Conservation (phyloP, 2,888 invertebrate genomes). For the Rhimphoctona megacephalus region DNA sequence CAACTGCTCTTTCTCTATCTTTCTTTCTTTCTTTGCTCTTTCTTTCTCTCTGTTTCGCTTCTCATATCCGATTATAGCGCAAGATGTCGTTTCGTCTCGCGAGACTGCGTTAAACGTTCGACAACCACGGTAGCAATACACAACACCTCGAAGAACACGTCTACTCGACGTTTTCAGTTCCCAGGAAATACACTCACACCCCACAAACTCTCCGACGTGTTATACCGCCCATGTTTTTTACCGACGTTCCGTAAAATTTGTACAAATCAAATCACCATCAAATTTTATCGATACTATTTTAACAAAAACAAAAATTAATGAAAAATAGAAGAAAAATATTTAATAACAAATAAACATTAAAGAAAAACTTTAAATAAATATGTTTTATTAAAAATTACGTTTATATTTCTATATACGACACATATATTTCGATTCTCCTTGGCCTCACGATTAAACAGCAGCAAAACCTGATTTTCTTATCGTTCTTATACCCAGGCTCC, state of each 20-base stretch:
- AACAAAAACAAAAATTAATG: neutral
- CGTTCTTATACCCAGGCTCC: neutral
- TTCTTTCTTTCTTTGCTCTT: too few relatives aligned
- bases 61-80: too few relatives aligned
- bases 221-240: neutral
- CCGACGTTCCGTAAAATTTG: too few relatives aligned
- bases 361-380: neutral
- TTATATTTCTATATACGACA: neutral
- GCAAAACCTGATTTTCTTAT: constrained; percentile 53
- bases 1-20: constrained; percentile 1
- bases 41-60: neutral
- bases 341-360: neutral
- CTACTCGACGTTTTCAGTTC: too few relatives aligned
- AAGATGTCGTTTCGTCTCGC: too few relatives aligned
- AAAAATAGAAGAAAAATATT: neutral
- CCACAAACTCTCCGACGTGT: neutral
- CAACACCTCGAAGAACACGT: too few relatives aligned
- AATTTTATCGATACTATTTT: neutral
- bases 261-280: too few relatives aligned
- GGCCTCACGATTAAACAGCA: neutral
- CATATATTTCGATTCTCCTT: neutral
- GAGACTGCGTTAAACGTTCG: neutral
- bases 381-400: neutral
- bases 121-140: neutral
- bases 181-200: too few relatives aligned